Evolutionary conservation across 2,797 vertebrate species (phyloP).

Genomic region (Siniperca scherzeri): DNA sequence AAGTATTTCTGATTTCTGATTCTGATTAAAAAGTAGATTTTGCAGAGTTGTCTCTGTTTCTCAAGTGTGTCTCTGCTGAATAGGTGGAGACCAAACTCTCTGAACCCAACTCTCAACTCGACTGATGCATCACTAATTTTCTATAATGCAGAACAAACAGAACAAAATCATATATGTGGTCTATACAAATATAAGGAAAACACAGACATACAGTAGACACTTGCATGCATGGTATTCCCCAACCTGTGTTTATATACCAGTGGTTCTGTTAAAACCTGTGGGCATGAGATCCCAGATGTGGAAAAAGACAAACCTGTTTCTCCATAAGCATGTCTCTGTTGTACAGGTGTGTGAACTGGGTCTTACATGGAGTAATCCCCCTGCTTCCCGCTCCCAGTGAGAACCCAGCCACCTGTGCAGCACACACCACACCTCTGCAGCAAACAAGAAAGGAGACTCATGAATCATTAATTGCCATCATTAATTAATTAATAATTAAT

Average conservation of each 20-base stretch:
- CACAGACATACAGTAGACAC: background rate
- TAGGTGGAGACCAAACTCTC: slow-evolving; percentile 15
- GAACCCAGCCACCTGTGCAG: slow-evolving; percentile 56
- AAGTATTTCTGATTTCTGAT: too few relatives aligned
- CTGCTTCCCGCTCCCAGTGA: slow-evolving; percentile 29
- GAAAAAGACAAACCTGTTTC: slow-evolving; percentile 18
- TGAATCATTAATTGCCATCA: slow-evolving; percentile 80
- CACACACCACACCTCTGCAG: slow-evolving; percentile 54
- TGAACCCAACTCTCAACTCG: background rate
- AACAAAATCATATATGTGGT: background rate
- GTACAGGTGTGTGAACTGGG: slow-evolving; percentile 35
- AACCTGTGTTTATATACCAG: slow-evolving; percentile 15
- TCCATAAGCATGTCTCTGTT: slow-evolving; percentile 26
- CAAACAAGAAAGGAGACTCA: slow-evolving; percentile 55
- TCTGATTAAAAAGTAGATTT: slow-evolving; percentile 6
- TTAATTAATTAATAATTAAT: slow-evolving; percentile 70
- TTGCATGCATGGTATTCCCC: background rate
- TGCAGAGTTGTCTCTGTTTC: slow-evolving; percentile 49
- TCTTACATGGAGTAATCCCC: slow-evolving; percentile 32
- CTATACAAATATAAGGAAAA: slow-evolving; percentile 14
- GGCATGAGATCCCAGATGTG: slow-evolving; percentile 26
- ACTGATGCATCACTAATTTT: slow-evolving; percentile 15
- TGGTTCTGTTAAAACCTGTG: slow-evolving; percentile 20
- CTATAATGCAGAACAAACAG: slow-evolving; percentile 11
- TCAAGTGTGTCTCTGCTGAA: slow-evolving; percentile 28